Evolutionary conservation across 1,140 invertebrate genomes (phyloP).

Genomic region (Sitophilus oryzae): DNA sequence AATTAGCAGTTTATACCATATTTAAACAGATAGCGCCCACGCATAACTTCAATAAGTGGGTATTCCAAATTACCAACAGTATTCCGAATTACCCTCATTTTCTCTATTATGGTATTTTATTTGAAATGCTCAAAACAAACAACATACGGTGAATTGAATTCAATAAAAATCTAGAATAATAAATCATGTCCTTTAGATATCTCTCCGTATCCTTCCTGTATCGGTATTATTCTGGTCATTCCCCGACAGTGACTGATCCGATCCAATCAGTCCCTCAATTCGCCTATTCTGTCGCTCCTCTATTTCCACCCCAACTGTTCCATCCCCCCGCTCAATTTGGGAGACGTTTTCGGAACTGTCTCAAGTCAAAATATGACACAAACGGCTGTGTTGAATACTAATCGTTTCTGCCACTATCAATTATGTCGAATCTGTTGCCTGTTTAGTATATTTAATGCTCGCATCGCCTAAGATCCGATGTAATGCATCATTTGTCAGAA

Average conservation of each 20-base stretch:
- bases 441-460: background rate
- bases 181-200: too few relatives aligned
- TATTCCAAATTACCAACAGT: too few relatives aligned
- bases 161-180: too few relatives aligned
- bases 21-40: too few relatives aligned
- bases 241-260: background rate
- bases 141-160: too few relatives aligned
- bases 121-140: too few relatives aligned
- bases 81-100: too few relatives aligned
- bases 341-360: background rate
- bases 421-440: background rate
- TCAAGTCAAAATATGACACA: background rate
- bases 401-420: background rate
- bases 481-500: background rate
- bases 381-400: background rate
- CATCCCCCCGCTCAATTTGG: background rate
- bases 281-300: background rate
- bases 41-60: too few relatives aligned
- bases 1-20: too few relatives aligned
- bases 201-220: too few relatives aligned
- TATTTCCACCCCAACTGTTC: background rate
- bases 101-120: too few relatives aligned
- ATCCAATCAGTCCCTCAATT: background rate
- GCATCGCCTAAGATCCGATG: background rate
- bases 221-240: background rate